Percentiles rank a stretch among this genome's conserved stretches.
Conservation (phyloP, 1,140 invertebrate genomes). For the Batillaria attramentaria region DNA sequence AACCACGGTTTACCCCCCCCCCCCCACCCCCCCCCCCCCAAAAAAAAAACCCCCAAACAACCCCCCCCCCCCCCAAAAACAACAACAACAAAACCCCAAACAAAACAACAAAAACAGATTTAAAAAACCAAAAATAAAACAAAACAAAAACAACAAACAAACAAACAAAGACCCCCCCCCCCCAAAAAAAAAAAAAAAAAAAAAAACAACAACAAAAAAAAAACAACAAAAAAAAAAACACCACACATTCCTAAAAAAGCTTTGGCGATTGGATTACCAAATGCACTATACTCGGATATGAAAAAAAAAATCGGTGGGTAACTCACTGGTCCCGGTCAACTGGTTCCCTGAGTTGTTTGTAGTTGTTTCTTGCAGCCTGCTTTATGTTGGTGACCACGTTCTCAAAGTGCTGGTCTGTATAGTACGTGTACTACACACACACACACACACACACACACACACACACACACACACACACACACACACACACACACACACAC, state of each 20-base stretch:
- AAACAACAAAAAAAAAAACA: not conserved
- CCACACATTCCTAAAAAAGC: not conserved
- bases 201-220: not conserved
- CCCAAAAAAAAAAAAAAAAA: not conserved
- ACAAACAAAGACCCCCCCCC: not conserved
- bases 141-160: not conserved
- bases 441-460: conserved; percentile 6
- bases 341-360: conserved; percentile 10
- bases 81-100: too few relatives aligned
- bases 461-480: conserved; percentile 24
- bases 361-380: not conserved
- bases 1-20: too few relatives aligned
- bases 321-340: conserved; percentile 21
- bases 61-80: too few relatives aligned
- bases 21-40: too few relatives aligned
- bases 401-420: conserved; percentile 25
- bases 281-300: not conserved
- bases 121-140: not conserved
- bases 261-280: not conserved
- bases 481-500: not conserved
- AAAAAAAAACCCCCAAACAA: too few relatives aligned
- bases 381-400: conserved; percentile 22
- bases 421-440: conserved; percentile 25
- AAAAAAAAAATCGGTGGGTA: not conserved
- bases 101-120: too few relatives aligned